These are phyloP conservation scores for Hypomecis punctinalis DNA, from an alignment of 2,888 invertebrate genomes.

Conservation along the genomic window DNA sequence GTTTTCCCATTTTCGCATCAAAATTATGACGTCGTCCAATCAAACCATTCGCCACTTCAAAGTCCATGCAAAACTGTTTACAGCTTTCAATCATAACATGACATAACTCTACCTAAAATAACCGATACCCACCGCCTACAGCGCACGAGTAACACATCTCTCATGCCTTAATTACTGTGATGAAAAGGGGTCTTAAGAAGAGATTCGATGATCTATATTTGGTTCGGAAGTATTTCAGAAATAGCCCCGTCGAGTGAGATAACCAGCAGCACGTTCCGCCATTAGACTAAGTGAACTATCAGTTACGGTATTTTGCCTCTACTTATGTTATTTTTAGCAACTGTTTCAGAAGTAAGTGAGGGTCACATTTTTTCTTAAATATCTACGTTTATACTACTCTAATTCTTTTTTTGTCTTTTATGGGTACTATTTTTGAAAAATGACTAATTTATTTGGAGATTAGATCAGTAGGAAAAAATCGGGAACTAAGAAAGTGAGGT, in stretches of 20 bases:
- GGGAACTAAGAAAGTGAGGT: too few species aligned
- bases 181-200: slow-evolving; percentile 33
- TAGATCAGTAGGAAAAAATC: too few species aligned
- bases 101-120: slow-evolving; percentile 16
- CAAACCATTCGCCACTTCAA: slow-evolving; percentile 1
- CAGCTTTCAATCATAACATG: slow-evolving; percentile 13
- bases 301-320: slow-evolving; percentile 15
- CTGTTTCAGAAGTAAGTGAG: background rate
- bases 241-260: slow-evolving; percentile 27
- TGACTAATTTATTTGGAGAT: too few species aligned
- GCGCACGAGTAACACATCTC: slow-evolving; percentile 15
- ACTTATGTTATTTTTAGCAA: slow-evolving; percentile 14
- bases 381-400: too few species aligned
- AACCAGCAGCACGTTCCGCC: slow-evolving; percentile 21
- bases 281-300: slow-evolving; percentile 29
- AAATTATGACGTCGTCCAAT: background rate
- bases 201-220: slow-evolving; percentile 34
- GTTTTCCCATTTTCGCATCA: background rate
- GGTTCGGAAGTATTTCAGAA: slow-evolving; percentile 28
- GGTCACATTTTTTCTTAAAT: background rate
- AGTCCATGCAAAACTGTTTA: slow-evolving; percentile 7
- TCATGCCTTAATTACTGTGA: slow-evolving; percentile 32
- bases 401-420: background rate
- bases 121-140: slow-evolving; percentile 7
- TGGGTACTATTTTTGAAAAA: too few species aligned